These are phyloP conservation scores for Morone chrysops DNA, from an alignment of 2,113 vertebrate species.

Conservation along the genomic window DNA sequence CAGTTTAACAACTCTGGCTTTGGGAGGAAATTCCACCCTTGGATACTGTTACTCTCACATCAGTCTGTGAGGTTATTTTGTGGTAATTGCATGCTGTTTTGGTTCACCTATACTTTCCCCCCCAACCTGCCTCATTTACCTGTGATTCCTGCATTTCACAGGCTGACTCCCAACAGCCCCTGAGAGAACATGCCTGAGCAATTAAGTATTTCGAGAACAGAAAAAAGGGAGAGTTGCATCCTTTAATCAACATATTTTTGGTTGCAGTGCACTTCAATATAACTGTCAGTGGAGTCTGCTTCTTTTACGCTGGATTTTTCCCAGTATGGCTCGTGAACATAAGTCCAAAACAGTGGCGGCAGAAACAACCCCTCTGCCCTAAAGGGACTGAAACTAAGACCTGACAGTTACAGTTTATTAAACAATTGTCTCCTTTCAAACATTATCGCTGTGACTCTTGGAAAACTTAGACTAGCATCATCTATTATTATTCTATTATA, in stretches of 20 bases:
- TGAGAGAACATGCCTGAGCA: constrained; percentile 12
- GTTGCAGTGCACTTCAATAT: constrained; percentile 12
- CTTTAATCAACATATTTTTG: constrained; percentile 56
- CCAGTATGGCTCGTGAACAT: background rate
- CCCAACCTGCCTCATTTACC: constrained; percentile 9
- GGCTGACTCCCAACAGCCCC: constrained; percentile 1
- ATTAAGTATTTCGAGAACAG: constrained; percentile 46
- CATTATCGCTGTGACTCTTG: background rate
- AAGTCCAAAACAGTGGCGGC: constrained; percentile 8
- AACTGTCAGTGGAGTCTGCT: constrained; percentile 18
- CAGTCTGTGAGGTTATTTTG: constrained; percentile 28
- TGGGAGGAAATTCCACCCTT: constrained; percentile 29
- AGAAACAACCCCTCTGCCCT: background rate
- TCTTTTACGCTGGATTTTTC: constrained; percentile 38
- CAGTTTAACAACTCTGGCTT: constrained; percentile 41
- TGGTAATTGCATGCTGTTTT: constrained; percentile 14
- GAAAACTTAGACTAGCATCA: background rate
- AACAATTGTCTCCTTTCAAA: background rate
- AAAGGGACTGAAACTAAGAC: background rate
- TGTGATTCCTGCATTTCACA: constrained; percentile 22
- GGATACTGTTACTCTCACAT: constrained; percentile 16
- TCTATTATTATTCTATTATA: background rate
- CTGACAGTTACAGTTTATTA: background rate
- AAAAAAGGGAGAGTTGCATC: constrained; percentile 39
- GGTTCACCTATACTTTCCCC: background rate